Base-by-base conservation (phyloP, 2,888 invertebrate genomes). In the Torymus tubicola region DNA sequence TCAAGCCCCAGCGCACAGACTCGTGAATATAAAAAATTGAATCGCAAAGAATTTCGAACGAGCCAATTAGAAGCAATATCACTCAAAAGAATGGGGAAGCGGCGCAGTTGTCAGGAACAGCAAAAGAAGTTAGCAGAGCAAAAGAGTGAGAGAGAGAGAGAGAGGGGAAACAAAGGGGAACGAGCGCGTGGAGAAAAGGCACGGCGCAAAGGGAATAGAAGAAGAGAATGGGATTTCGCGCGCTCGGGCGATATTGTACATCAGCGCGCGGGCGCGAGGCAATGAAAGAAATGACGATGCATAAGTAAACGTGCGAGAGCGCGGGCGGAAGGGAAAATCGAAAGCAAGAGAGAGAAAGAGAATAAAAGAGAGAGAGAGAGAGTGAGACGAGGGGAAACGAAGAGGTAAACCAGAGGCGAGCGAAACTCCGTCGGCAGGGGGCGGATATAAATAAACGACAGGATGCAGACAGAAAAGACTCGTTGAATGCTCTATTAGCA, bases 381-480 rank as follows among this genome's bases (percentile, higher is more conserved):
- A 24, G n/a, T 58, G 64, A 69, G 61, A 31, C 8, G 76, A 53
- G 60, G 55, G 57, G 64, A 64, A 31, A 72, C 63, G 55, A 50
- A 60, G 76, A 67, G 60, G 63, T 60, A 78, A 79, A 71, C 67
- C 64, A 42, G 5, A 42, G 69, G 61, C 78, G 76, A 80, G 81
- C 70, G 79, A 81, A 67, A 73, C 55, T 21, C n/a, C 73, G 52
- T 8, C 73, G 42, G 65, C 24, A 65, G 71, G 78, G 78, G 71
- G 78, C 78, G 78, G 78, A 78, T 71, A 77, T 61, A 77, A 65
- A 64, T 70, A 78, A 72, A 78, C 78, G 78, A 78, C 78, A 78
- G 78, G 78, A 78, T 78, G 78, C 78, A 78, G 78, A 78, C 78
- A 72, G 78, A 78, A 78, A 78, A 78, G 78, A 60, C 71, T 78